phyloP scores from a whole-genome alignment of 2,113 vertebrate species.

The Hepsetus odoe region DNA sequence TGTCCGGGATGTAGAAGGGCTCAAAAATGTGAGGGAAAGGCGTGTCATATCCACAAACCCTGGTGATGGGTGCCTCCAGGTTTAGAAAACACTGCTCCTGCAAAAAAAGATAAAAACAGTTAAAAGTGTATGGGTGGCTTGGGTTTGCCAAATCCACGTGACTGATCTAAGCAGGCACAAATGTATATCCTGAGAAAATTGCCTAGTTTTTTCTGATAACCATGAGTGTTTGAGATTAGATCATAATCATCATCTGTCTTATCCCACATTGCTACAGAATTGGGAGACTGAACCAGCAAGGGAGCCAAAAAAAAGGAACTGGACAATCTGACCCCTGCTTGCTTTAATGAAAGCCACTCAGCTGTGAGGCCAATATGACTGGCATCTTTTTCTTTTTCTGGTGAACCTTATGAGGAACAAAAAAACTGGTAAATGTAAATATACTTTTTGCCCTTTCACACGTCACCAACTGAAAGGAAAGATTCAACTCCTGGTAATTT shows the following conservation, averaged over 20 bases:
- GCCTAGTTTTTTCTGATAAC: background rate
- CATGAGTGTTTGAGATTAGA: background rate
- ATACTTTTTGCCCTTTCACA: background rate
- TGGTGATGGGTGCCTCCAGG: constrained; percentile 91
- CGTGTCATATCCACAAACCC: constrained; percentile 97
- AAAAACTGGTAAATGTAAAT: background rate
- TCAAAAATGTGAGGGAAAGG: constrained; percentile 98
- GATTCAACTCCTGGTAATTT: too few species aligned
- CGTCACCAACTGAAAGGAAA: too few species aligned
- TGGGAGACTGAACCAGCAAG: background rate
- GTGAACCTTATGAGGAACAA: background rate
- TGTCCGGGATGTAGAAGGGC: constrained; percentile 98
- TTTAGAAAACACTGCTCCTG: constrained; percentile 98
- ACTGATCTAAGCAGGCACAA: background rate
- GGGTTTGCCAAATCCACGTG: background rate
- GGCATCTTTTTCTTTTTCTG: background rate
- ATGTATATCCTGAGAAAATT: background rate
- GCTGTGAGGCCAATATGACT: background rate
- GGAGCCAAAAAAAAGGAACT: background rate
- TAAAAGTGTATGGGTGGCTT: background rate
- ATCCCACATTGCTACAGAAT: background rate
- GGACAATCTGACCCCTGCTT: constrained; percentile 7
- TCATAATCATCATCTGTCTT: background rate
- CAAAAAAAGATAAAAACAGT: constrained; percentile 52
- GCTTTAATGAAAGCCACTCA: constrained; percentile 2